Conservation (phyloP, 2,113 vertebrate genomes). For the Takifugu bimaculatus region DNA sequence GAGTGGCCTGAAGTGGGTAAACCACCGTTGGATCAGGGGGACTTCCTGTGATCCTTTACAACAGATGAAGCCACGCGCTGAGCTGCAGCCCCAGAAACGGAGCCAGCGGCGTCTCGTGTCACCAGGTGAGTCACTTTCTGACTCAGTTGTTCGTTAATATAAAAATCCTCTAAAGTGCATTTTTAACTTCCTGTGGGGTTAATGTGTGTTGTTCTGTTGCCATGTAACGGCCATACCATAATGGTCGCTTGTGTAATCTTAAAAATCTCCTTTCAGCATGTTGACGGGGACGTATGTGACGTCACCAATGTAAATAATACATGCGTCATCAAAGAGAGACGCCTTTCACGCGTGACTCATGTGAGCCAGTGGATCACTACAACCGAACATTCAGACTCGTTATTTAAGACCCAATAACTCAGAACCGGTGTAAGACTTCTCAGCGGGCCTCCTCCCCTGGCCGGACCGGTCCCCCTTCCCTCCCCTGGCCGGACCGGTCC, state of each 20-base stretch:
- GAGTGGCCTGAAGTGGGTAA: no score
- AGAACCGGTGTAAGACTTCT: slow-evolving; percentile 17
- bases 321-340: not conserved
- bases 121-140: no score
- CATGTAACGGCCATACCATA: not conserved
- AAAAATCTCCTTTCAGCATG: not conserved
- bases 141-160: no score
- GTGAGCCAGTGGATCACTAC: slow-evolving; percentile 1
- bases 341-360: slow-evolving; percentile 6
- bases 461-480: slow-evolving; percentile 1
- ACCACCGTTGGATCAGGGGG: no score
- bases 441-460: slow-evolving; percentile 30
- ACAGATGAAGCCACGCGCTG: no score
- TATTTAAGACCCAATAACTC: no score
- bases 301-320: not conserved
- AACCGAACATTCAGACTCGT: not conserved
- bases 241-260: slow-evolving; percentile 10
- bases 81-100: no score
- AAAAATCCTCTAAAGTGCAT: no score
- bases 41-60: no score
- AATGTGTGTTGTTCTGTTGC: no score
- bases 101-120: no score
- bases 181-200: no score
- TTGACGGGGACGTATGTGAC: not conserved
- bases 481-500: not conserved